Base-by-base conservation (phyloP, 2,113 vertebrate species). In the Pteruthius melanotis region DNA sequence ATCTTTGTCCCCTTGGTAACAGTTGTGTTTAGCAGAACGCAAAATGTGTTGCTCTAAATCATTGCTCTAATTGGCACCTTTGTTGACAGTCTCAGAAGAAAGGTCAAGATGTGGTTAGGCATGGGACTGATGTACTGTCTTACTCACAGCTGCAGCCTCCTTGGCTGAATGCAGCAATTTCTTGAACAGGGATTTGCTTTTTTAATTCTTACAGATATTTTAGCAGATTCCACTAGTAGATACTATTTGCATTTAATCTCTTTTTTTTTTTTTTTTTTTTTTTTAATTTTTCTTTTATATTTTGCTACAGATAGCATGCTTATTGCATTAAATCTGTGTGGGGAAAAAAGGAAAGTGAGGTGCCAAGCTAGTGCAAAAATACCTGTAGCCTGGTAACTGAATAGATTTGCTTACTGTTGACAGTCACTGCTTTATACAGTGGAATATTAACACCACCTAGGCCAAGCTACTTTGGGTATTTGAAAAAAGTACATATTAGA, bases 21-120 rank as follows among this genome's bases (percentile, higher is more conserved):
- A 70, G 87, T 66, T 89, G 31, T 79, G 83, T 94, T 94, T 91
- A 89, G 59, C 70, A 87, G 74, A 95, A 87, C 7, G 63, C 52
- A 68, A 79, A 94, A 91, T 50, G 53, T 45, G 70, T 91, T 92
- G 33, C 93, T 95, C 47, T 91, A 84, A 89, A 89, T 95, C 61
- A 69, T 76, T 89, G 77, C 60, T 93, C 65, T 95, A 94, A 97
- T 95, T 95, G 89, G 60, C 77, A 93, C 81, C 77, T 91, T 94
- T 85, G 87, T 76, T 93, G 92, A 86, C 80, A 93, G 78, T 57
- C 81, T 95, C 75, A 74, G 64, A 87, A 94, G 63, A 91, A 94
- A 83, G 94, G 89, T 95, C 89, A 87, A 39, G 74, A 65, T 1
- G 7, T 83, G 49, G 53, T 78, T 90, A 76, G 78, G 78, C 70